Evolutionary conservation across 2,797 vertebrate species (phyloP).

Genomic region (Sebastolobus altivelis): DNA sequence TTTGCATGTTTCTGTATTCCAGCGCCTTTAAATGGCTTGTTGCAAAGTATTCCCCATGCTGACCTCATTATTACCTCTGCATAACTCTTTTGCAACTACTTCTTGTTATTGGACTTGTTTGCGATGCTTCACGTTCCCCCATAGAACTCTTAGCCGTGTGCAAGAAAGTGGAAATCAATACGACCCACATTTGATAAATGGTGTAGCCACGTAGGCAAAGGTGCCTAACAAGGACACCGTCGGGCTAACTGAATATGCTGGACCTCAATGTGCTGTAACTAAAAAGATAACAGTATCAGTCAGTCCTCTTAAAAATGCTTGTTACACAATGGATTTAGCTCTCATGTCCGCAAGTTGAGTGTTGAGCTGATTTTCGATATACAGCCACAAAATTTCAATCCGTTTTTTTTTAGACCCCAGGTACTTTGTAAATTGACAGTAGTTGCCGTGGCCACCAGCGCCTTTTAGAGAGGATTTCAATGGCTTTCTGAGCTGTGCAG

Average conservation of each 20-base stretch:
- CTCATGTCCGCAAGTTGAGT: constrained; percentile 5
- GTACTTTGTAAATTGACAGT: constrained; percentile 64
- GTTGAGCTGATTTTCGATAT: constrained; percentile 53
- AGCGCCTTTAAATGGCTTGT: background rate
- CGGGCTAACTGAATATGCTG: constrained; percentile 2
- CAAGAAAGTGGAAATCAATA: constrained; percentile 48
- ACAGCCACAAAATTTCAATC: constrained; percentile 33
- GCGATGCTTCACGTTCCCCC: background rate
- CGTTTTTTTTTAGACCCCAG: constrained; percentile 30
- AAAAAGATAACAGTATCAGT: constrained; percentile 9
- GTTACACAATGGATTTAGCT: constrained; percentile 45
- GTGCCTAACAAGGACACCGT: constrained; percentile 51
- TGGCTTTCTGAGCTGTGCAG: constrained; percentile 70
- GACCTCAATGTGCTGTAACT: constrained; percentile 1
- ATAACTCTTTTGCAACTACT: background rate
- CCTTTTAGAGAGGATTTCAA: constrained; percentile 72
- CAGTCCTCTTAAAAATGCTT: constrained; percentile 17
- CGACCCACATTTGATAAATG: constrained; percentile 32
- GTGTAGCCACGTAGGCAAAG: constrained; percentile 1
- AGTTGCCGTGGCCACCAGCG: constrained; percentile 43
- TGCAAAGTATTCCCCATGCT: constrained; percentile 8
- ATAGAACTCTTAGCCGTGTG: background rate
- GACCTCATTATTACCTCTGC: background rate
- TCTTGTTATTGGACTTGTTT: constrained; percentile 12
- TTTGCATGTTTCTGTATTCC: background rate